Evolutionary conservation across 2,888 invertebrate genomes (phyloP).

Genomic region (Lasioglossum leucozonium): DNA sequence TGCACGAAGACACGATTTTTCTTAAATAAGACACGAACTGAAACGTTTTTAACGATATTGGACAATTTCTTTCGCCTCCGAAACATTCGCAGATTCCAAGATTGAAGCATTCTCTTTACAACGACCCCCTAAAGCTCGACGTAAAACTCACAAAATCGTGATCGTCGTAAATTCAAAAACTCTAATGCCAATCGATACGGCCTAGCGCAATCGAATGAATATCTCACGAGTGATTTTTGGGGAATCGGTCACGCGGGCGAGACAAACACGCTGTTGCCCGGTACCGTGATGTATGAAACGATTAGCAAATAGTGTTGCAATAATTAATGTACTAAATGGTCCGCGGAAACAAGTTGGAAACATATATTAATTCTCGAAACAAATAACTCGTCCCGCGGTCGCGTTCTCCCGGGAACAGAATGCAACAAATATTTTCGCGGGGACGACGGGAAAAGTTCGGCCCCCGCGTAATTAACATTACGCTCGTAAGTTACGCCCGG

Average conservation of each 20-base stretch:
- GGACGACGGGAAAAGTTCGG: not conserved
- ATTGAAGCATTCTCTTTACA: too few relatives aligned
- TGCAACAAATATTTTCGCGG: slow-evolving; percentile 6
- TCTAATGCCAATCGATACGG: too few relatives aligned
- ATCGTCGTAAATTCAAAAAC: too few relatives aligned
- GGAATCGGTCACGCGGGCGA: too few relatives aligned
- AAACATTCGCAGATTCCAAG: too few relatives aligned
- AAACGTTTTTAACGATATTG: not conserved
- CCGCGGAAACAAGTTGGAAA: not conserved
- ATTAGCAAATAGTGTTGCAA: slow-evolving; percentile 18
- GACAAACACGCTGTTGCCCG: not conserved
- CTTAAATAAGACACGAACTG: too few relatives aligned
- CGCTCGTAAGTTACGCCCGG: not conserved
- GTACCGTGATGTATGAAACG: slow-evolving; percentile 11
- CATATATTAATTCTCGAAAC: not conserved
- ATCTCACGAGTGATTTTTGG: not conserved
- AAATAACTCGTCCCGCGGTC: not conserved
- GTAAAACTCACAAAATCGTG: too few relatives aligned
- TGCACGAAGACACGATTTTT: not conserved
- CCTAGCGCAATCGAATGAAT: not conserved
- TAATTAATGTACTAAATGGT: slow-evolving; percentile 10
- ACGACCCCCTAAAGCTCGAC: too few relatives aligned
- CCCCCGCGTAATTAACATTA: slow-evolving; percentile 7
- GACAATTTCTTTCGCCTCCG: not conserved
- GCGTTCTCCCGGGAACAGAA: not conserved